Evolutionary conservation across 2,797 vertebrate genomes (phyloP), one percentile per base, ranked within the genome.

Genomic region (Sternotherus odoratus): DNA sequence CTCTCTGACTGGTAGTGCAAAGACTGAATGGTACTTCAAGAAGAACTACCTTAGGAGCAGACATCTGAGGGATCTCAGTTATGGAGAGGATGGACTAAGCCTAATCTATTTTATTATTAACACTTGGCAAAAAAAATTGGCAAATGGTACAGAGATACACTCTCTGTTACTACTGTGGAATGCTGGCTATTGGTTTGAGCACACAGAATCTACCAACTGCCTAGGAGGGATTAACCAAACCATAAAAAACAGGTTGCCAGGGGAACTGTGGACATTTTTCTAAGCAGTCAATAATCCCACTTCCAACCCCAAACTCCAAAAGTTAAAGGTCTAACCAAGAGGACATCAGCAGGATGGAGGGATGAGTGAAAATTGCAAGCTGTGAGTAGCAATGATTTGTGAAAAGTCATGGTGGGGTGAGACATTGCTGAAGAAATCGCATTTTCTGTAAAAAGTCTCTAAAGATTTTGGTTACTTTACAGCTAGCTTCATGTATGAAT

Each of bases 181-280:
- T 11, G 21, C 17, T 56, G 48, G 66, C 5, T 51, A 13, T 13
- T 66, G 2, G 12, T 94, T 30, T 75, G 51, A 74, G 33, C 86
- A 43, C 72, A 77, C 2, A 79, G 36, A 84, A 23, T 11, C 33
- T 46, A 89, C 51, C 17, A 89, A 86, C 21, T 7, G 51, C 6
- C 11, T 24, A 77, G 54, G 24, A 79, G 5, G 53, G 21, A 50
- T 57, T 72, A 74, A 50, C 12, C 74, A 84, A 88, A 83, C 16
- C 0, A 1, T 6, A 60, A 54, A 1, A 82, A 4, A 1, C 87
- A 79, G 19, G 30, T n/a, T 33, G 17, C 26, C 2, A 12, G 77
- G 36, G 17, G 21, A 94, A 77, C 4, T 4, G 89, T 8, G 3
- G 30, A 1, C 1, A 91, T 17, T 56, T 48, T 57, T 23, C 12